Evolutionary conservation across 1,140 invertebrate genomes (phyloP), one percentile per base, ranked within the genome.

Genomic region (Eriocheir sinensis): DNA sequence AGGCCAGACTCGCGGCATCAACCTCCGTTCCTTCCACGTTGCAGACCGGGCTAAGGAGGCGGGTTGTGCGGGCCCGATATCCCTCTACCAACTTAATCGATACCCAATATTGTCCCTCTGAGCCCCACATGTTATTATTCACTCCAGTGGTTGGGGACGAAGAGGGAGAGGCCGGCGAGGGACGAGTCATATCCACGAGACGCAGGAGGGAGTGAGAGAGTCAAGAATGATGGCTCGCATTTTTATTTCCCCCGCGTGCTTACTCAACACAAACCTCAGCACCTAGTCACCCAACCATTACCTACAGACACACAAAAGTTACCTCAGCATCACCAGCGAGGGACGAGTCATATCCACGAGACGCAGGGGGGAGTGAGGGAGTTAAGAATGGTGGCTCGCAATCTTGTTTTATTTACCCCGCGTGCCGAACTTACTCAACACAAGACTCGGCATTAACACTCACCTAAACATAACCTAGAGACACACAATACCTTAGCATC

Each of bases 121-220:
- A 72, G 60, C 60, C 60, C 60, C n/a, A 72, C 12, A 72, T 72
- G 60, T 72, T n/a, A 72, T 72, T 72, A 72, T 72, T 72, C 60
- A 72, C 60, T 72, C 6, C 12, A 72, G 27, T 72, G 60, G 60
- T n/a, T 72, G 60, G n/a, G 6, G 60, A 4, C 27, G 27, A 72
- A n/a, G 60, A 72, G 6, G 60, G 21, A 72, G 27, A 72, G 60
- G 60, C 60, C 17, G n/a, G 60, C 60, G 21, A 72, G 60, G 21
- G 60, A n/a, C 60, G 44, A 21, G 21, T 72, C 60, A n/a, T n/a
- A 12, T 72, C 27, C 27, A 72, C 27, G 60, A 1, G 60, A n/a
- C 21, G 60, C 12, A 72, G 4, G 6, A 72, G 60, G 60, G 60
- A 72, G 60, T 12, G 60, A n/a, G n/a, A n/a, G n/a, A n/a, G n/a